Evolutionary conservation across 2,888 invertebrate species (phyloP), one percentile per base, ranked within the genome.

Genomic region (Drosophila diplacantha): DNA sequence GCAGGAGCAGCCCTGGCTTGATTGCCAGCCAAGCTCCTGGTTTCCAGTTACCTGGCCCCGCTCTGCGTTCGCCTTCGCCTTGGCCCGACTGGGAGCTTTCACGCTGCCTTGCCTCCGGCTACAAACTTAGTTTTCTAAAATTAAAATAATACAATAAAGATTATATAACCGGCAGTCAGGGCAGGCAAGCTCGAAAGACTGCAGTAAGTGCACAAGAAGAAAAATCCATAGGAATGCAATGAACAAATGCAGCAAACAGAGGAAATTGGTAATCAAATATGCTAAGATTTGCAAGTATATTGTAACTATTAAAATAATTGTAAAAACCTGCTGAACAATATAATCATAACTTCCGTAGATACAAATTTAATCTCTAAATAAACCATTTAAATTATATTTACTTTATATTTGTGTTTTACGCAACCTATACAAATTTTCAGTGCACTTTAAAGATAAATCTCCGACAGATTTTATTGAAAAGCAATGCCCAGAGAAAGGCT

Each of bases 101-200:
- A 46, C 37, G 56, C 41, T 55, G 32, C 52, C 54, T 46, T 61
- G 56, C 59, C 51, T 43, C 26, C 26, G 32, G 46, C 65, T 57
- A 52, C 66, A 71, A 75, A 78, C 72, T 75, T 67, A 57, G 75
- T 80, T 77, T 79, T 61, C 75, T 70, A 80, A 63, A 80, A 80
- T 80, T 80, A 80, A 82, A 82, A 82, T 80, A 80, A 80, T 74
- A 82, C 78, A 77, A 80, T 80, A 71, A 74, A 71, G 79, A 79
- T 79, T 81, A 75, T 75, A 71, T 72, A 62, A 64, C 65, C 62
- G 56, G 61, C 65, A 74, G 60, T 57, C 53, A 31, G 51, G 51
- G 57, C 41, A 54, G 34, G 20, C 43, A 20, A 67, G 46, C 51
- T 47, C n/a, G 20, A 22, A 37, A 35, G 55, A 49, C 31, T 56